A percentile compares a stretch with the other conserved stretches of the same genome.
phyloP scores from a whole-genome alignment of 2,797 vertebrate genomes.

The Eptatretus atami region DNA sequence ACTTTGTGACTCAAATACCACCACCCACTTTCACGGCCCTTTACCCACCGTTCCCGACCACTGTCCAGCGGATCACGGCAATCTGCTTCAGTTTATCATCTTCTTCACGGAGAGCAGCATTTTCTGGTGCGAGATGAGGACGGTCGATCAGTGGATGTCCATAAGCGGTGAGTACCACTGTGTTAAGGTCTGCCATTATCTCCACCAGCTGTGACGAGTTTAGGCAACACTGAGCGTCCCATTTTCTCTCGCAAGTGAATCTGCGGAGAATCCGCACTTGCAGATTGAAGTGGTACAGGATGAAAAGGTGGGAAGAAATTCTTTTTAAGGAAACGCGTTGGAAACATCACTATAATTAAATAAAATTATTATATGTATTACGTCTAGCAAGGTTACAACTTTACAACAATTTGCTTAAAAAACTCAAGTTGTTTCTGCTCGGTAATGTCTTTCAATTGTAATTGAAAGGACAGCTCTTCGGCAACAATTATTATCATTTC shows the following conservation, averaged over 20 bases:
- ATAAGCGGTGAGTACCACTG: neutral
- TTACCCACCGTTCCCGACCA: conserved; percentile 49
- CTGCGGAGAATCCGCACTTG: conserved; percentile 79
- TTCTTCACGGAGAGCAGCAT: conserved; percentile 85
- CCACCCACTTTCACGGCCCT: neutral
- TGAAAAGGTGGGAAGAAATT: too few relatives aligned
- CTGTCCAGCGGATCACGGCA: conserved; percentile 53
- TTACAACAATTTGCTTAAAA: too few relatives aligned
- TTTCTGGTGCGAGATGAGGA: conserved; percentile 21
- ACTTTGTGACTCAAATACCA: too few relatives aligned
- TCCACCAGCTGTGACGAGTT: conserved; percentile 72
- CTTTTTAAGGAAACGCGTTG: too few relatives aligned
- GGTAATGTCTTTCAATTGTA: too few relatives aligned
- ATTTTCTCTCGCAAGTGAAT: conserved; percentile 66
- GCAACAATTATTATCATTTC: too few relatives aligned
- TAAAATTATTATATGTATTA: too few relatives aligned
- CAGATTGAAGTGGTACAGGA: conserved; percentile 26
- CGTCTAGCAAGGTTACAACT: too few relatives aligned
- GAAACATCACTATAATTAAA: too few relatives aligned
- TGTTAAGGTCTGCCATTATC: neutral
- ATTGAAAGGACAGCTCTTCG: too few relatives aligned
- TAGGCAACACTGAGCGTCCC: conserved; percentile 45
- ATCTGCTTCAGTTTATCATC: conserved; percentile 65
- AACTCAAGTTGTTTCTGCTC: too few relatives aligned
- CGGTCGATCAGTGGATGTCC: neutral